A percentile compares a stretch with the other conserved stretches of the same genome.
Conservation (phyloP, 2,113 vertebrate species). For the Oreotragus oreotragus region DNA sequence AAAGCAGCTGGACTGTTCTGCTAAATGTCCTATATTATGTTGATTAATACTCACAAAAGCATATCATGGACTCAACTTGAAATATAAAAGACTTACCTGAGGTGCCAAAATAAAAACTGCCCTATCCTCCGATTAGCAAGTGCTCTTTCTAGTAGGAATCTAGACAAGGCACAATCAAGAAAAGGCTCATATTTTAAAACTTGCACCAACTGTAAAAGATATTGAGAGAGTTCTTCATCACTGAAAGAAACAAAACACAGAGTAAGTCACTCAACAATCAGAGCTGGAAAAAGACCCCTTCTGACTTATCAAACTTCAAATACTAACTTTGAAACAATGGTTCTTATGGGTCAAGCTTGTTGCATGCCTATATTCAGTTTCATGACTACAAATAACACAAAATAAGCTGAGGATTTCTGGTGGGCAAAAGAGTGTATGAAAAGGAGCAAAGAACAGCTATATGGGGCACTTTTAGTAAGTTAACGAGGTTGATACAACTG, state of each 20-base stretch:
- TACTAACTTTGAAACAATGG: neutral
- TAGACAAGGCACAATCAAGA: slow-evolving; percentile 95
- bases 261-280: neutral
- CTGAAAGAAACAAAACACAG: slow-evolving; percentile 77
- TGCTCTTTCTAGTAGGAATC: slow-evolving; percentile 94
- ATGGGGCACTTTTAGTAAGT: neutral
- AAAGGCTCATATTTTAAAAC: slow-evolving; percentile 99
- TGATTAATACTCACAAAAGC: neutral
- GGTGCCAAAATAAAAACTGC: slow-evolving; percentile 98
- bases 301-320: neutral
- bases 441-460: neutral
- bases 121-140: slow-evolving; percentile 94
- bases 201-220: slow-evolving; percentile 97
- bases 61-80: neutral
- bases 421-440: neutral
- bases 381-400: neutral
- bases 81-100: slow-evolving; percentile 84
- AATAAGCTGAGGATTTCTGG: neutral
- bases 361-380: neutral
- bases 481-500: neutral
- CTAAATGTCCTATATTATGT: neutral
- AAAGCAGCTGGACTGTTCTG: neutral
- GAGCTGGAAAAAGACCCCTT: neutral
- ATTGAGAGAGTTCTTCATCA: slow-evolving; percentile 96
- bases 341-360: neutral